Evolutionary conservation across 2,797 vertebrate genomes (phyloP), one percentile per base, ranked within the genome.

Genomic region (Scomberomorus guttatus): DNA sequence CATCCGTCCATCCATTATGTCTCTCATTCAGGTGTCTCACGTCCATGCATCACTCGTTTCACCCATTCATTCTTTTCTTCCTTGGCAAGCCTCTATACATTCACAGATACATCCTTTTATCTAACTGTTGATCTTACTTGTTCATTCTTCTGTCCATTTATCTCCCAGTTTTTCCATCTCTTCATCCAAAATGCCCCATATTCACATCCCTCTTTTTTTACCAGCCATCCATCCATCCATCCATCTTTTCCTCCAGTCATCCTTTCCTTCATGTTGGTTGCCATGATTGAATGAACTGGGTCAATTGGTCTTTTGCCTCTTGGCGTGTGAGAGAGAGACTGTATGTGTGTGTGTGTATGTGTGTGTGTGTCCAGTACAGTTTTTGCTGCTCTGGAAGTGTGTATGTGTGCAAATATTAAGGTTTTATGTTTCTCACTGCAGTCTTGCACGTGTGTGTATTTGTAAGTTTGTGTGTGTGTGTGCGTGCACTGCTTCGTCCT

Each of bases 221-320:
- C 6, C 3, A 42, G 6, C 34, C 22, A 13, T 60, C 67, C 64
- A 51, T 56, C 32, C 27, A 69, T 79, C 51, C 48, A 59, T 65
- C 75, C 60, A 20, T 66, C 75, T 56, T 39, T 39, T 18, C 34
- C 46, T 67, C 75, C 37, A 54, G 9, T 76, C 77, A 74, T 81
- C 77, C 32, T 18, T 80, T 29, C 11, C 63, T 58, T 79, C 65
- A 6, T 56, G 83, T 42, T 65, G 65, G 61, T 82, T 81, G 76
- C 78, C 70, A 84, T 80, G 80, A 85, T 84, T 81, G 76, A 82
- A 81, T 77, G 76, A 90, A 86, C 32, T 82, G 17, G 87, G 89
- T 90, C 91, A 92, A 80, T 82, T 90, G 83, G 79, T 85, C 63
- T 66, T 85, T 87, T 89, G 65, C 76, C 73, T 85, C 81, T 85